phyloP scores from a whole-genome alignment of 2,797 vertebrate species.

The Sebastes nivosus region DNA sequence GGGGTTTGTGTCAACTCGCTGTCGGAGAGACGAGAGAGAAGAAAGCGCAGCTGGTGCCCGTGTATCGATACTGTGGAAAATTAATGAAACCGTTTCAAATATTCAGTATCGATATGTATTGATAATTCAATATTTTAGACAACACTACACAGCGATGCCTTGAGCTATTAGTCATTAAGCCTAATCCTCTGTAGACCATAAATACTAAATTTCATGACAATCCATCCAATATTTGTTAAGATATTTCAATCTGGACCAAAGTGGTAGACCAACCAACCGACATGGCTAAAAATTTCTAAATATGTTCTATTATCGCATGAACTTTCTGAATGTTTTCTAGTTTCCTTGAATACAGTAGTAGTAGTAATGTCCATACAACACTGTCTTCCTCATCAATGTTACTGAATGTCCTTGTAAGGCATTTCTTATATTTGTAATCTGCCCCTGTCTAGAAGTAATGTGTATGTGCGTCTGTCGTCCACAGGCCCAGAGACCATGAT shows the following conservation, averaged over 20 bases:
- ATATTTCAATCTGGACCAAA: no score
- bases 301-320: background rate
- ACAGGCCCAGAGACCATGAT: constrained; percentile 82
- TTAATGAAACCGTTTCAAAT: no score
- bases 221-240: background rate
- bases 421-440: background rate
- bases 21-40: no score
- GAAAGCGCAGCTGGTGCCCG: no score
- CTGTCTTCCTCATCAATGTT: background rate
- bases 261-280: background rate
- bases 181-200: background rate
- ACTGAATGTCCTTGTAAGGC: background rate
- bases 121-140: no score
- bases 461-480: constrained; percentile 12
- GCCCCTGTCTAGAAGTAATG: background rate
- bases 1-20: no score
- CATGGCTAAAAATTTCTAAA: background rate
- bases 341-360: background rate
- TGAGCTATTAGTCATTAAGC: background rate
- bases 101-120: no score
- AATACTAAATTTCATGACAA: background rate
- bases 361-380: background rate
- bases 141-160: no score
- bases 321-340: background rate
- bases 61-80: no score